Percentiles rank a stretch among this genome's conserved stretches.
phyloP scores from a whole-genome alignment of 2,113 vertebrate species.

The Edolisoma coerulescens region DNA sequence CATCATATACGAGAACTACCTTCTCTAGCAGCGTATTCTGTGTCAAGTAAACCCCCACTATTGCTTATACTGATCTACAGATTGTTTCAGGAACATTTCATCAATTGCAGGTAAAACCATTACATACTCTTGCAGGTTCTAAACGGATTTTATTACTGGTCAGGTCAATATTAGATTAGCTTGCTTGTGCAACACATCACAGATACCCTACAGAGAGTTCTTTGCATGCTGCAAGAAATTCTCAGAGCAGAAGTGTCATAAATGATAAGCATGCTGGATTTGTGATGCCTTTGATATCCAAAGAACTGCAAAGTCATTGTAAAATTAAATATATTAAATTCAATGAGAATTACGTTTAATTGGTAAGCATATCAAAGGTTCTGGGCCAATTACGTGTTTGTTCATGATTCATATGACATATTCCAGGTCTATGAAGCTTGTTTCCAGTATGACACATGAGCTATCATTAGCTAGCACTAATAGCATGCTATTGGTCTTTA shows the following conservation, averaged over 20 bases:
- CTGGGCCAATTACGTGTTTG: slow-evolving; percentile 12
- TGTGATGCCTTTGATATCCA: slow-evolving; percentile 57
- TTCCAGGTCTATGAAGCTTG: slow-evolving; percentile 58
- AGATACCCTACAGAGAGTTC: slow-evolving; percentile 63
- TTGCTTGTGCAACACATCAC: slow-evolving; percentile 57
- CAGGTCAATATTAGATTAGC: neutral
- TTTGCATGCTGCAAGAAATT: slow-evolving; percentile 75
- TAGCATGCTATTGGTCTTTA: slow-evolving; percentile 71
- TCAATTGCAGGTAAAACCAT: neutral
- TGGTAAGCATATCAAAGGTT: slow-evolving; percentile 73
- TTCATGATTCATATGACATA: slow-evolving; percentile 59
- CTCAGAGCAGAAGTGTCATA: slow-evolving; percentile 64
- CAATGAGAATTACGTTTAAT: slow-evolving; percentile 44
- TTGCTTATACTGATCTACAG: neutral
- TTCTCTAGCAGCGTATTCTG: neutral
- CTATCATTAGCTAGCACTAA: slow-evolving; percentile 61
- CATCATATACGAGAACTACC: neutral
- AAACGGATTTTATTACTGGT: neutral
- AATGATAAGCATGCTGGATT: slow-evolving; percentile 72
- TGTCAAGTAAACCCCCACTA: neutral
- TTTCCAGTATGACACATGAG: slow-evolving; percentile 54
- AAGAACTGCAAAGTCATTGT: slow-evolving; percentile 57
- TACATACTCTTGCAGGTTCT: neutral
- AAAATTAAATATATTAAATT: slow-evolving; percentile 32
- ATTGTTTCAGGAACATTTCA: neutral